These are phyloP conservation scores for Jaculus jaculus DNA, from an alignment of 2,113 vertebrate genomes.

Conservation along the genomic window DNA sequence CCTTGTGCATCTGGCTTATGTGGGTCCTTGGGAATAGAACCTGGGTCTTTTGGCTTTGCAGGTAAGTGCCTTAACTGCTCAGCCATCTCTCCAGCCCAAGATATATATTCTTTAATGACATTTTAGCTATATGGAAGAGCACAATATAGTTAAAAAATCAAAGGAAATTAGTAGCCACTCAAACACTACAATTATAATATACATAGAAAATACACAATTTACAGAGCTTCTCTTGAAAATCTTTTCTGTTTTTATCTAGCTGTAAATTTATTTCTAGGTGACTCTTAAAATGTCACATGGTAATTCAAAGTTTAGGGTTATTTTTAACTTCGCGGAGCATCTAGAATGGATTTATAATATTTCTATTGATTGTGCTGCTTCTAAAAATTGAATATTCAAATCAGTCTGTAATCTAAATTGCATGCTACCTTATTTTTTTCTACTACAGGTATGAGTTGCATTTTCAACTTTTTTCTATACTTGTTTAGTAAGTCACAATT, in stretches of 20 bases:
- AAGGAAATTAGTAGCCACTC: slow-evolving; percentile 30
- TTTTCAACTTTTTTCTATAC: neutral
- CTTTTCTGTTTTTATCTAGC: neutral
- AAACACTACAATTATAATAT: neutral
- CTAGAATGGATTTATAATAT: neutral
- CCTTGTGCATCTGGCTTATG: too few relatives aligned
- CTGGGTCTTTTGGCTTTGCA: too few relatives aligned
- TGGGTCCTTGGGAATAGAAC: too few relatives aligned
- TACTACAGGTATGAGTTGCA: neutral
- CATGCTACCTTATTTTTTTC: neutral
- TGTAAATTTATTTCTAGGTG: neutral
- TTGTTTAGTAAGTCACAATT: slow-evolving; percentile 28
- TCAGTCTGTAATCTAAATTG: neutral
- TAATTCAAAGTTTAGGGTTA: neutral
- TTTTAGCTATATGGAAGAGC: neutral
- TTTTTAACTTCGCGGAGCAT: neutral
- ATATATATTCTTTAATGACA: neutral
- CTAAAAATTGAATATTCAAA: neutral
- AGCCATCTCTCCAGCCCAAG: too few relatives aligned
- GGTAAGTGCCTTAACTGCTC: too few relatives aligned
- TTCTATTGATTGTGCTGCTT: neutral
- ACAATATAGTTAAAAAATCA: slow-evolving; percentile 4
- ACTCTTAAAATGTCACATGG: neutral
- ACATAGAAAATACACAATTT: neutral
- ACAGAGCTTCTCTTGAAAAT: neutral